Evolutionary conservation across 1,140 invertebrate genomes (phyloP), one percentile per base, ranked within the genome.

Genomic region (Xylocopa sonorina): DNA sequence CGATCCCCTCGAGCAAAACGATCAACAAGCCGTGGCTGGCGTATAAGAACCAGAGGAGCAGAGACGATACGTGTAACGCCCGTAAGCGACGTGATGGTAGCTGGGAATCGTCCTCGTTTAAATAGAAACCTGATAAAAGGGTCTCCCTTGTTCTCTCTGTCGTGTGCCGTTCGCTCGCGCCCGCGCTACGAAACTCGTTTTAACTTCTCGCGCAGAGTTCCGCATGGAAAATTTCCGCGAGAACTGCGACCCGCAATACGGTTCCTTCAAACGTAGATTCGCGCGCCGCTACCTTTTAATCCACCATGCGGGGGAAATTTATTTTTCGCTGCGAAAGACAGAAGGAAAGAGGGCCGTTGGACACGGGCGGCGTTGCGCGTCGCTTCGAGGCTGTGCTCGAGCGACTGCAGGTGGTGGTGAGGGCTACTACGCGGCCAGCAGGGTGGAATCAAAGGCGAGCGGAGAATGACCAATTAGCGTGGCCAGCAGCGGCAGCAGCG

Each of bases 391-490:
- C 32, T 21, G 55, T 62, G 32, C 14, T 10, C 14, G 18, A 21
- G 21, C 6, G 5, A 0, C 18, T 21, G 69, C 43, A 58, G 63
- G 57, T 72, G 50, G 73, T 38, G 57, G 64, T 2, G 66, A 41
- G 18, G 50, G n/a, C n/a, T n/a, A 27, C n/a, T n/a, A n/a, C n/a
- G n/a, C n/a, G 38, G 16, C 48, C 29, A 50, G 53, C 57, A 60
- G 71, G 24, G n/a, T n/a, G 46, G 63, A 74, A 74, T 84, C 82
- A 84, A 84, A 85, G 83, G 78, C 48, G 79, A 71, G 68, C 48
- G 27, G 80, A 85, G 84, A 86, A 86, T 86, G 85, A 86, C 84
- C 85, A 87, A 87, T 87, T 87, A 87, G 74, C 81, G 63, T 86
- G 73, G 72, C 77, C 81, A 43, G 81, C 68, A 83, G 85, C 81